Percentiles rank a stretch among this genome's conserved stretches.
These are phyloP conservation scores for Penaeus monodon DNA, from an alignment of 2,888 invertebrate species.

Conservation along the genomic window DNA sequence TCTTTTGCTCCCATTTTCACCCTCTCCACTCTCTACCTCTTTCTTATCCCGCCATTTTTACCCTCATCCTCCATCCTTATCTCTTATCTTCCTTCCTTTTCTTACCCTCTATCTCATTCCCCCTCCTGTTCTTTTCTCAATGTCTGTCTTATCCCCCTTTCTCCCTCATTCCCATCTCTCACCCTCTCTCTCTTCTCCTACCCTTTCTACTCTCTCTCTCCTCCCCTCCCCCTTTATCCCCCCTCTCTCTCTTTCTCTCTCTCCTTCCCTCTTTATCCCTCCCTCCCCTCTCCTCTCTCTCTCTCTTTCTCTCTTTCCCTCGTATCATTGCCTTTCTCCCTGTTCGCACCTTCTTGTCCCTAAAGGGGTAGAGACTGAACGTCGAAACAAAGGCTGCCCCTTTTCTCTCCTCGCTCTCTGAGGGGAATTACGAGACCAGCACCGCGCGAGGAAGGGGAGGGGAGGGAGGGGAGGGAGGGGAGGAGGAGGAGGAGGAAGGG, in stretches of 20 bases:
- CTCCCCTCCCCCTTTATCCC: too few relatives aligned
- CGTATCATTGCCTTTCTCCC: not conserved
- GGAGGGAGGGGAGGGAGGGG: not conserved
- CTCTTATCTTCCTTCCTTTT: not conserved
- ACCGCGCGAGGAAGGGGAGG: constrained; percentile 1
- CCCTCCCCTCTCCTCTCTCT: not conserved
- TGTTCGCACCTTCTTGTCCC: not conserved
- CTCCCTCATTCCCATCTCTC: not conserved
- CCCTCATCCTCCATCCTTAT: too few relatives aligned
- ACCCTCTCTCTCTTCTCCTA: not conserved
- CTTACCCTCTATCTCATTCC: not conserved
- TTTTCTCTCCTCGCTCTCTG: not conserved
- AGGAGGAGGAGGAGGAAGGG: not conserved
- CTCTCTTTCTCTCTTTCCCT: not conserved
- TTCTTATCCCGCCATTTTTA: too few relatives aligned
- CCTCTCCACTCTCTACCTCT: too few relatives aligned
- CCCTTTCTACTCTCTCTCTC: not conserved
- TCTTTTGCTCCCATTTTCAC: too few relatives aligned
- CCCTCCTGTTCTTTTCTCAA: not conserved
- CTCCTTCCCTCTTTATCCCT: not conserved
- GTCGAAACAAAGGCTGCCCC: not conserved
- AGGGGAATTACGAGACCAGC: constrained; percentile 6
- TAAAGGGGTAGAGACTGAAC: too few relatives aligned
- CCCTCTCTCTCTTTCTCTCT: not conserved
- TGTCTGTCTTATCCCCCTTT: not conserved